Percentiles rank a stretch among this genome's conserved stretches.
These are phyloP conservation scores for Chymomyza fuscimana DNA, from an alignment of 2,888 invertebrate species.

Conservation along the genomic window DNA sequence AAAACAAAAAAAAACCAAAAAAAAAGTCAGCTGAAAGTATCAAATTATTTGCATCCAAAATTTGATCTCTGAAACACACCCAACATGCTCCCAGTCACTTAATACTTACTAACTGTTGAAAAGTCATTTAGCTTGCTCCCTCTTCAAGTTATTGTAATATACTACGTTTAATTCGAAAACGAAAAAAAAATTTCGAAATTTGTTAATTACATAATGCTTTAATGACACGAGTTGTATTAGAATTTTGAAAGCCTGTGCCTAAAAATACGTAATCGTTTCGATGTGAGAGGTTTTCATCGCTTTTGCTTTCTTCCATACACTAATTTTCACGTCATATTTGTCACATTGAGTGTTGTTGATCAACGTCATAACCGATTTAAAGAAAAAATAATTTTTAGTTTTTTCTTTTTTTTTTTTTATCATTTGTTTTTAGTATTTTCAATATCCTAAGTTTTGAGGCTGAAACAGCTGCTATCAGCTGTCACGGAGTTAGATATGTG, in stretches of 20 bases:
- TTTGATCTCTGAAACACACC: not conserved
- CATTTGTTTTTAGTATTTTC: too few species aligned
- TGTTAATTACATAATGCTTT: not conserved
- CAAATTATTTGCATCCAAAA: not conserved
- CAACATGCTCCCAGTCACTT: not conserved
- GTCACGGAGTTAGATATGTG: too few species aligned
- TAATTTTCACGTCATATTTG: not conserved
- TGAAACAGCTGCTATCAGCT: too few species aligned
- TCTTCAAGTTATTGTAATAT: not conserved
- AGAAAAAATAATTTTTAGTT: too few species aligned
- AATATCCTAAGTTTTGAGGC: too few species aligned
- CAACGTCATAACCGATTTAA: not conserved
- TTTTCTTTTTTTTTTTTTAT: too few species aligned
- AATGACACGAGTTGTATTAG: conserved; percentile 7
- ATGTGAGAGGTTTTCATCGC: not conserved
- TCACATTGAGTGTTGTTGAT: not conserved
- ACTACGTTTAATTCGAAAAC: not conserved
- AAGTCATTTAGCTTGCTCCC: conserved; percentile 3
- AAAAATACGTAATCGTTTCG: not conserved
- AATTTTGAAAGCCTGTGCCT: conserved; percentile 1
- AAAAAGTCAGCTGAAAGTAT: not conserved
- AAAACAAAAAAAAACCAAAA: not conserved
- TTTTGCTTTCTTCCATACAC: not conserved
- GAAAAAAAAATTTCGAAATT: not conserved
- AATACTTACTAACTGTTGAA: not conserved